These are phyloP conservation scores for Lonchura striata DNA, from an alignment of 2,113 vertebrate species.

Conservation along the genomic window DNA sequence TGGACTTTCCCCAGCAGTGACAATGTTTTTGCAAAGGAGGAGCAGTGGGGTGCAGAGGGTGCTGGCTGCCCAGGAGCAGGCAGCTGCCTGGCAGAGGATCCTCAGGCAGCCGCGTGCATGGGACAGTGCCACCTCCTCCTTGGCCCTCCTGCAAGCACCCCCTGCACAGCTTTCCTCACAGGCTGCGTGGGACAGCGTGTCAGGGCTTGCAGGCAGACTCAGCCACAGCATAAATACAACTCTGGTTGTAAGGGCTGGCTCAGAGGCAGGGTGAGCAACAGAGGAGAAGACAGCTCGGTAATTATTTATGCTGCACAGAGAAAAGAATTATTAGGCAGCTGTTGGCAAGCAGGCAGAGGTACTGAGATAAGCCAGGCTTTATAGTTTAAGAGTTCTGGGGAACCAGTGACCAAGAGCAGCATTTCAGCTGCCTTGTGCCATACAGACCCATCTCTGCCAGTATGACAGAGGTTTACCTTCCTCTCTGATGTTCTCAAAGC, in stretches of 20 bases:
- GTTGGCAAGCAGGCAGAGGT: background rate
- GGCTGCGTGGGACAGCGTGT: background rate
- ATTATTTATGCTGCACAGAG: background rate
- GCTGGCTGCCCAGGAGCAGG: background rate
- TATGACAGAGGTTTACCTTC: background rate
- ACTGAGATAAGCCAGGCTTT: background rate
- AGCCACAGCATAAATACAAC: fast-evolving
- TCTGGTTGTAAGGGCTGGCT: background rate
- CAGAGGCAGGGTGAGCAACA: background rate
- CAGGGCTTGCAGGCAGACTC: background rate
- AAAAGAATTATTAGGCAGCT: background rate
- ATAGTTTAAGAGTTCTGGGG: background rate
- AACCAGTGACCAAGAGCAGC: background rate
- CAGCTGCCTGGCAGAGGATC: background rate
- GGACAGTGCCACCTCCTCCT: background rate
- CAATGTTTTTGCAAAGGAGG: background rate
- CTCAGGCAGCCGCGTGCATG: fast-evolving
- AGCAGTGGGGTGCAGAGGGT: background rate
- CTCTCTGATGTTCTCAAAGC: fast-evolving
- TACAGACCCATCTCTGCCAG: fast-evolving
- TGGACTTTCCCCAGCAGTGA: background rate
- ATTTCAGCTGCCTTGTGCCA: background rate
- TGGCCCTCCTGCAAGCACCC: background rate
- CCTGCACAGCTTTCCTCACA: fast-evolving
- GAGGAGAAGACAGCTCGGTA: background rate